A percentile compares a stretch with the other conserved stretches of the same genome.
Evolutionary conservation across 64 coral and sea anemone species (phyloP).

Genomic region (Porites australiensis): DNA sequence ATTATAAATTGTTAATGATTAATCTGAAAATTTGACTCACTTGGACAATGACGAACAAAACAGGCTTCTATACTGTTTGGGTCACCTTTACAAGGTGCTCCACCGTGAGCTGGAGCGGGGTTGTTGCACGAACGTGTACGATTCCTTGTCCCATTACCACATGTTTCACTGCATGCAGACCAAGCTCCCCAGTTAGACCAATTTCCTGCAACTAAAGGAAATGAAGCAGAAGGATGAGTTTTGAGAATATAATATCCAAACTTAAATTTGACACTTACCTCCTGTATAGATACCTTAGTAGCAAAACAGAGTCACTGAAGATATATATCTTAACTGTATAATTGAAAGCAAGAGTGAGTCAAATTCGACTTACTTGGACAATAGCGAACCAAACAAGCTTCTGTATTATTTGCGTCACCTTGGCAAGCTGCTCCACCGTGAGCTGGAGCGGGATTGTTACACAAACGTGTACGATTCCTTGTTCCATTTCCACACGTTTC

Average conservation of each 20-base stretch:
- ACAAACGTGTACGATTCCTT: slow-evolving; percentile 39
- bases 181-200: not conserved
- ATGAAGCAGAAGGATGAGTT: no score
- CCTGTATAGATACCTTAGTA: no score
- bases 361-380: slow-evolving; percentile 35
- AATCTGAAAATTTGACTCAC: not conserved
- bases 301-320: no score
- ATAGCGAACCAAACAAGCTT: not conserved
- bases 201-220: no score
- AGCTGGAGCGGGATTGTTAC: slow-evolving; percentile 26
- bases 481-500: slow-evolving; percentile 52
- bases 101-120: slow-evolving; percentile 29
- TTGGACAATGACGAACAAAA: slow-evolving; percentile 39
- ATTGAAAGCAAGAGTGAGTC: no score
- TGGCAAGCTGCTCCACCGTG: slow-evolving; percentile 42
- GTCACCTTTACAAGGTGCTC: slow-evolving; percentile 26
- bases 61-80: not conserved
- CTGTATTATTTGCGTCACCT: slow-evolving; percentile 15
- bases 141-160: slow-evolving; percentile 37
- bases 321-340: no score
- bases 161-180: slow-evolving; percentile 55
- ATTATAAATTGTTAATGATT: no score
- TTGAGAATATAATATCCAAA: no score
- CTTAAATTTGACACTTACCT: no score
- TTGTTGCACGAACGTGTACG: slow-evolving; percentile 47